Evolutionary conservation across 2,888 invertebrate genomes (phyloP).

Genomic region (Drosophila prolongata): DNA sequence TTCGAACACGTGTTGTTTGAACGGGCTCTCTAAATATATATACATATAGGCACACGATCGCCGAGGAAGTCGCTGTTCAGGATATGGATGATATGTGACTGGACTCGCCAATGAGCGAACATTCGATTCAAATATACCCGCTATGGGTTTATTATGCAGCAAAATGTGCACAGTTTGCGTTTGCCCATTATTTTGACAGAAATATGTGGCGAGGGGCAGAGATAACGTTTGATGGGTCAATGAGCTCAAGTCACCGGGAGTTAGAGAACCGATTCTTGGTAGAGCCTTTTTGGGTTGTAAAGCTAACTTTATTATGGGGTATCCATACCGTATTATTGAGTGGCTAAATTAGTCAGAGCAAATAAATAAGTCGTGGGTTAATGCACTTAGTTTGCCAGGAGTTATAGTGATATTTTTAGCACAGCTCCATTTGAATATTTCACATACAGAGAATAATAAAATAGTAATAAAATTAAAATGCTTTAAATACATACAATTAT

Average conservation of each 20-base stretch:
- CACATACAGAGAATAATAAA: neutral
- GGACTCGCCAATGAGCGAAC: constrained; percentile 41
- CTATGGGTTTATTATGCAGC: constrained; percentile 27
- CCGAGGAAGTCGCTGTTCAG: constrained; percentile 73
- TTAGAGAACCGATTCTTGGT: constrained; percentile 3
- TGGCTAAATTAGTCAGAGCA: neutral
- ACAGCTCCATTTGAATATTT: neutral
- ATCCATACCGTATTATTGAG: neutral
- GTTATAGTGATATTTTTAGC: neutral
- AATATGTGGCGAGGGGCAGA: constrained; percentile 19
- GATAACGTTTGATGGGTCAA: constrained; percentile 32
- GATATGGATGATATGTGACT: constrained; percentile 56
- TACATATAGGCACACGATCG: constrained; percentile 13
- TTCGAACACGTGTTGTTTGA: constrained; percentile 54
- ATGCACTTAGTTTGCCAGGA: neutral
- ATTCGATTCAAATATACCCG: constrained; percentile 18
- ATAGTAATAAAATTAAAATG: neutral
- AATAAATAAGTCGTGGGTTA: neutral
- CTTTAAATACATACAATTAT: no score
- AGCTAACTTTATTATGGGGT: neutral
- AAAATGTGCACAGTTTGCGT: constrained; percentile 15
- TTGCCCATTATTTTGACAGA: constrained; percentile 38
- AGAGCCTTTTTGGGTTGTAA: neutral
- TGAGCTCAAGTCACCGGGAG: constrained; percentile 6
- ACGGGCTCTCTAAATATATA: constrained; percentile 41